Evolutionary conservation across 2,888 invertebrate genomes (phyloP).

Genomic region (Lasioglossum zephyrum): DNA sequence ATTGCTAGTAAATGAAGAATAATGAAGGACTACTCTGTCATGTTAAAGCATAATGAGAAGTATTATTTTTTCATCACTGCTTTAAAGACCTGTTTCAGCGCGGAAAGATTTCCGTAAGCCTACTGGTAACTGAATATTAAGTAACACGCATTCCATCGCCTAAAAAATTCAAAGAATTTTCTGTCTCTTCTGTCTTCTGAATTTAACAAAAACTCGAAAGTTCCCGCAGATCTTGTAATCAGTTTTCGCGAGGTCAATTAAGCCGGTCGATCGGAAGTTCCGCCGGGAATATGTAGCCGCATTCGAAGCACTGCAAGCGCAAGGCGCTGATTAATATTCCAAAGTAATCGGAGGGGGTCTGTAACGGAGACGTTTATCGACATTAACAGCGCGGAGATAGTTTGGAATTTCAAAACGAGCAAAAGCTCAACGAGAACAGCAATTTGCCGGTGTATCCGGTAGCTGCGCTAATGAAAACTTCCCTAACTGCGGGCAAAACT

Average conservation of each 20-base stretch:
- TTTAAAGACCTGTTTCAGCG: not conserved
- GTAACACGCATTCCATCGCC: not conserved
- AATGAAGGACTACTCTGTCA: not conserved
- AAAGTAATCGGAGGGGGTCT: conserved; percentile 39
- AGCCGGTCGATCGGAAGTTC: conserved; percentile 23
- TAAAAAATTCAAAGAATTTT: not conserved
- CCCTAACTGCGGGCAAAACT: conserved; percentile 52
- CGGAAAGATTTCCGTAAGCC: not conserved
- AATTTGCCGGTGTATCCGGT: conserved; percentile 48
- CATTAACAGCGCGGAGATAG: conserved; percentile 36
- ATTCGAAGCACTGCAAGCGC: not conserved
- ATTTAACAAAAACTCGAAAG: not conserved
- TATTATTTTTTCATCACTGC: not conserved
- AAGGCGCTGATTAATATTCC: conserved; percentile 43
- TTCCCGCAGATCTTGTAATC: conserved; percentile 9
- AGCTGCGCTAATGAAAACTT: conserved; percentile 56
- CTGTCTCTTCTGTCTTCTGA: not conserved
- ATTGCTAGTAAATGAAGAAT: conserved; percentile 12
- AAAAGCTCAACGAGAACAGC: conserved; percentile 58
- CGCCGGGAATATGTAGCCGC: conserved; percentile 1
- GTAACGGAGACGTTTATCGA: conserved; percentile 53
- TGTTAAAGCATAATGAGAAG: not conserved
- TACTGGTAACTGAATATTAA: not conserved
- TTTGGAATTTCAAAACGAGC: conserved; percentile 52
- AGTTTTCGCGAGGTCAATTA: conserved; percentile 5